phyloP scores from a whole-genome alignment of 2,888 invertebrate species.

The Lypha dubia region DNA sequence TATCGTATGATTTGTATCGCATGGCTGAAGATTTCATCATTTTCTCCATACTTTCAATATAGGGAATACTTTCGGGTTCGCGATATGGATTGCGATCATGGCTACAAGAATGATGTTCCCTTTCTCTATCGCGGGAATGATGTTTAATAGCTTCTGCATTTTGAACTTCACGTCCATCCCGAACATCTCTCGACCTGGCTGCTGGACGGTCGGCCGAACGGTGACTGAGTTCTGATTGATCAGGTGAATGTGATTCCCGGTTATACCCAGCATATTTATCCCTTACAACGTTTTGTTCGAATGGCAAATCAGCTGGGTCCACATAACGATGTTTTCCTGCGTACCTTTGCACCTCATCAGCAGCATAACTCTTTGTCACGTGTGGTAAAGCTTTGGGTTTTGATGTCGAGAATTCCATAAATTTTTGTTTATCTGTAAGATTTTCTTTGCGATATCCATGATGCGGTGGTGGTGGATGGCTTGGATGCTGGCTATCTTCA shows the following conservation, averaged over 20 bases:
- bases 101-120: conserved; percentile 77
- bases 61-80: conserved; percentile 83
- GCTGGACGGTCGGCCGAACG: conserved; percentile 72
- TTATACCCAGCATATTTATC: conserved; percentile 78
- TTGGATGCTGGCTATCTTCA: conserved; percentile 79
- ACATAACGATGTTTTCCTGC: conserved; percentile 81
- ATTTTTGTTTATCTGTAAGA: conserved; percentile 83
- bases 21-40: conserved; percentile 83
- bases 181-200: conserved; percentile 63
- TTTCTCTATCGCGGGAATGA: conserved; percentile 73
- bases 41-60: conserved; percentile 83
- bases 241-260: conserved; percentile 75
- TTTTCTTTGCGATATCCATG: conserved; percentile 81
- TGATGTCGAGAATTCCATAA: conserved; percentile 80
- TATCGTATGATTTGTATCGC: conserved; percentile 81
- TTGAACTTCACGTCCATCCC: conserved; percentile 69
- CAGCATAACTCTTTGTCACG: conserved; percentile 76
- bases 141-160: conserved; percentile 71
- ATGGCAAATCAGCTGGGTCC: conserved; percentile 81
- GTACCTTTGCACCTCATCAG: conserved; percentile 79
- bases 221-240: conserved; percentile 72
- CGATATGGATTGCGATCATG: conserved; percentile 83
- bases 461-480: conserved; percentile 53
- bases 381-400: conserved; percentile 76
- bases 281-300: conserved; percentile 75